Evolutionary conservation across 1,140 invertebrate species (phyloP), one percentile per base, ranked within the genome.

Genomic region (Drosophila ohnishii): DNA sequence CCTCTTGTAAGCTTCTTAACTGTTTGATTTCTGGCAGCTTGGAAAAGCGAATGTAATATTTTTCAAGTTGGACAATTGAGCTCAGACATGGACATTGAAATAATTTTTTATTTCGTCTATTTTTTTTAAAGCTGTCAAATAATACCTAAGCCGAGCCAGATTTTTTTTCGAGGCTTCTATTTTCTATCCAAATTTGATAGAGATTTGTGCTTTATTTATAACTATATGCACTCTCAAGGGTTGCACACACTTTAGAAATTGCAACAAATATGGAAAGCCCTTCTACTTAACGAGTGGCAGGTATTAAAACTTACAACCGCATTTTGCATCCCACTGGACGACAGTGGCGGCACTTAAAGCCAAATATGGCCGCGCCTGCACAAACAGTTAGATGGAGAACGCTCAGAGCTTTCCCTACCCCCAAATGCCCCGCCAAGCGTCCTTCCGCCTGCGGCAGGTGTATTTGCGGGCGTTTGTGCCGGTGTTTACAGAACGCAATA

Each of bases 401-500:
- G 56, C 65, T 47, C 61, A 34, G n/a, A 63, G 45, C 55, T 32
- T 16, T 32, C 22, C 11, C 16, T 6, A 5, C 51, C 34, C 40
- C 40, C 51, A 14, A 25, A 11, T 9, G 32, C 44, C 42, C 16
- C 42, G 13, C 16, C 42, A 32, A 22, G 50, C 48, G 30, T 35
- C 51, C 35, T 34, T 72, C 30, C 39, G 37, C 32, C 51, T 25
- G 51, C 34, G 53, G 40, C 70, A 55, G 60, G 39, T 64, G 42
- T 57, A 48, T 64, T 56, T 65, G 64, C 64, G 39, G 55, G 58
- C 64, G 58, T 42, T 66, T 77, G 40, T 42, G 58, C 58, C 51
- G 56, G n/a, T 78, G 75, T 79, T 58, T 72, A 45, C 60, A 60
- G 63, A 78, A 63, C 56, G 79, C 79, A 82, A 82, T 78, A 75